Base-by-base conservation (phyloP, 1,140 invertebrate genomes). In the Drosophila cardini region DNA sequence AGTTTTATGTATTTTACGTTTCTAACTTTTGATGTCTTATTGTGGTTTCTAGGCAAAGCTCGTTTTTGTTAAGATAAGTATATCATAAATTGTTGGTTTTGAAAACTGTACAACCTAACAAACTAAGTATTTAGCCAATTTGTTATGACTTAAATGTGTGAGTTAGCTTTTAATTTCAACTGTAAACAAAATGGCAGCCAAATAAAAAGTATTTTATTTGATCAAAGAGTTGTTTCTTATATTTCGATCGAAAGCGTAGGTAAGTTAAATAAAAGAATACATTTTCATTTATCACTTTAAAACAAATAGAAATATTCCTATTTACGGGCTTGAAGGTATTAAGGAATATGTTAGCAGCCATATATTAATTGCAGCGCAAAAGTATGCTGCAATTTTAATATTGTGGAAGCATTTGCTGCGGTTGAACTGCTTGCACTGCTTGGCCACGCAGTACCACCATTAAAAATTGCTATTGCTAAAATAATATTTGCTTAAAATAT, bases 171-270 rank as follows among this genome's bases (percentile, higher is more conserved):
- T 64, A 70, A 57, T 82, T 78, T 21, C 50, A 67, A 60, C 46
- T 53, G 40, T 52, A 56, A 65, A 67, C 38, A 64, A 32, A 43
- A 76, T 62, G 65, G 52, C 57, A 82, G 83, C 82, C 83, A 79
- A 86, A 87, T 83, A 79, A 87, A 87, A 38, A 48, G 43, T 56
- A 50, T 78, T 85, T 86, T 75, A 75, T 78, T 85, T 81, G 48
- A 81, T 67, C 46, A 53, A 30, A 40, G 21, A 7, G 1, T 4
- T 38, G 6, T 34, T 34, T 53, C 38, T 45, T 9, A 11, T 15
- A 15, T 7, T 40, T 4, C 9, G 9, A 0, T 4, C 52, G 21
- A 30, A 11, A 21, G 13, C 9, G 0, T 18, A 10, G 8, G 10
- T 38, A 38, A 11, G 2, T 13, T 38, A n/a, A 2, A 10, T 10